phyloP scores from a whole-genome alignment of 2,113 vertebrate species.

The Deroptyus accipitrinus region DNA sequence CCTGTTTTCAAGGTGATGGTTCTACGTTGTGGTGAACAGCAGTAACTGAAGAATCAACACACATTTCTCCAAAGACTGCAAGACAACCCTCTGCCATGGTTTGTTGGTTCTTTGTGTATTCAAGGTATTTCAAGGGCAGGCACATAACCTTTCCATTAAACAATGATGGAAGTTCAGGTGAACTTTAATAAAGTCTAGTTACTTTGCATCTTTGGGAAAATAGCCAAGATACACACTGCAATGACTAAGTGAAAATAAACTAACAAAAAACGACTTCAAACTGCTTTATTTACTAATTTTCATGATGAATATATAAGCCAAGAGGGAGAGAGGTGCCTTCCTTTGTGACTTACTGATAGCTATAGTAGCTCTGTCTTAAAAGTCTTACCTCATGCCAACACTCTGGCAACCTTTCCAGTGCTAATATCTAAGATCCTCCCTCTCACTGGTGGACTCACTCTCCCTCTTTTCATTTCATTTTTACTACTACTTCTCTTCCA shows the following conservation, averaged over 20 bases:
- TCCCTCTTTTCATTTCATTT: background rate
- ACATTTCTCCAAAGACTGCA: background rate
- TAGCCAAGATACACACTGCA: constrained; percentile 3
- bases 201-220: background rate
- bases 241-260: background rate
- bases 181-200: background rate
- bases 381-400: background rate
- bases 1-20: background rate
- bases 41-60: background rate
- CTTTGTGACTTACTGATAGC: background rate
- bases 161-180: background rate
- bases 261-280: constrained; percentile 14
- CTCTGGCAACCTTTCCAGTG: background rate
- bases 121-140: background rate
- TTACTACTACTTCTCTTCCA: background rate
- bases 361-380: background rate
- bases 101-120: background rate
- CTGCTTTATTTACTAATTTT: background rate
- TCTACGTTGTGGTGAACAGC: background rate
- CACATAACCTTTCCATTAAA: background rate
- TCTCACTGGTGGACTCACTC: background rate
- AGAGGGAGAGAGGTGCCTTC: background rate
- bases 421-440: background rate
- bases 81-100: background rate
- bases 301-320: background rate